These are phyloP conservation scores for Ceriagrion tenellum DNA, from an alignment of 2,888 invertebrate genomes.

Conservation along the genomic window DNA sequence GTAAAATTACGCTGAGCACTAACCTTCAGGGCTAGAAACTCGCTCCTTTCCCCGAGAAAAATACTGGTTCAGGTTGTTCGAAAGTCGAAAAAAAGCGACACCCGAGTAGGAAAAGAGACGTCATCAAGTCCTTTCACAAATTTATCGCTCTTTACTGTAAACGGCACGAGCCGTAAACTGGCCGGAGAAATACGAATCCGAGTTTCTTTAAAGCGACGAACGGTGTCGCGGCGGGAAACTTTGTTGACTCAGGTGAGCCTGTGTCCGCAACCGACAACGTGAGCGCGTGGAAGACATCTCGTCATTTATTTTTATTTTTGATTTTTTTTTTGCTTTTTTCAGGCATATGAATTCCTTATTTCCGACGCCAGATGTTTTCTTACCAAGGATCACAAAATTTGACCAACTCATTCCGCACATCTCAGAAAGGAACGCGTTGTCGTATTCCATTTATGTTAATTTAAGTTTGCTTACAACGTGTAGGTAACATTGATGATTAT, in stretches of 20 bases:
- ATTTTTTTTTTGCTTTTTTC: not conserved
- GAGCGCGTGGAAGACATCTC: not conserved
- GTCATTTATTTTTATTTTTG: not conserved
- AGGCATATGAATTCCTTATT: not conserved
- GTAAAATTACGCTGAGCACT: too few relatives aligned
- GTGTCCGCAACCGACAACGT: not conserved
- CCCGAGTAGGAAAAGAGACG: not conserved
- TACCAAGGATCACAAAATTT: not conserved
- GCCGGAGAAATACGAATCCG: slow-evolving; percentile 13
- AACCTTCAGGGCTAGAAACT: too few relatives aligned
- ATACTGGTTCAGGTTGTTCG: not conserved
- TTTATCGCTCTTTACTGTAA: not conserved
- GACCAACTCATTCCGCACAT: not conserved
- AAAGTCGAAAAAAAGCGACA: not conserved
- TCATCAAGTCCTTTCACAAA: not conserved
- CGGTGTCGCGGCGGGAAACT: not conserved
- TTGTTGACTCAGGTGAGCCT: slow-evolving; percentile 51
- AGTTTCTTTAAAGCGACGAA: not conserved
- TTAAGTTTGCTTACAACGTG: not conserved
- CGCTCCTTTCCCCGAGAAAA: not conserved
- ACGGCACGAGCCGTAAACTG: slow-evolving; percentile 36
- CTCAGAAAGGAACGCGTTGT: not conserved
- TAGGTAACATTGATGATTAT: too few relatives aligned
- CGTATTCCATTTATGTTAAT: not conserved
- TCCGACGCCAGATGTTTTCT: not conserved